phyloP scores from a whole-genome alignment of 2,113 vertebrate genomes.

The Carassius carassius region DNA sequence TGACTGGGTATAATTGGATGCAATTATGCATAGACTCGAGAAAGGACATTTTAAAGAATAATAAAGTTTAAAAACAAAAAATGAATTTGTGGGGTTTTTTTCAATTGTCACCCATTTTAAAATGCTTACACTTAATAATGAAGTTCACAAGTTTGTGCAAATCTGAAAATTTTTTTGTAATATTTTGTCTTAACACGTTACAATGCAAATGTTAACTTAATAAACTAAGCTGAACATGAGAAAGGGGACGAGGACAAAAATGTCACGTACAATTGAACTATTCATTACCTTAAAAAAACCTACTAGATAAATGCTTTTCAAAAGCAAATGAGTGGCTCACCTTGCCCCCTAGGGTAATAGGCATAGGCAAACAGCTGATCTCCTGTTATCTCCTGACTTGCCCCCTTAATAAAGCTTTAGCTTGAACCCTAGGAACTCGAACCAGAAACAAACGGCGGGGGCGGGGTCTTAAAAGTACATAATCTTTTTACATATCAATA shows the following conservation, averaged over 20 bases:
- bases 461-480: neutral
- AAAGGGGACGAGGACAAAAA: neutral
- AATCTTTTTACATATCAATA: neutral
- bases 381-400: neutral
- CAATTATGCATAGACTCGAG: neutral
- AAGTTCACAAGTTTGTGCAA: no score
- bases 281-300: neutral
- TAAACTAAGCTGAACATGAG: neutral
- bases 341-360: constrained; percentile 13
- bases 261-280: neutral
- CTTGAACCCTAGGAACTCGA: neutral
- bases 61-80: neutral
- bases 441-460: neutral
- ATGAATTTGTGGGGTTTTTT: no score
- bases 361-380: neutral
- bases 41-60: neutral
- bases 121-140: no score
- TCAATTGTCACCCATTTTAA: no score
- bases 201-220: no score
- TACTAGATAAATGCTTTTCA: neutral
- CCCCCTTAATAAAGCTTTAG: neutral
- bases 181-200: no score
- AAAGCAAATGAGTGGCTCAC: constrained; percentile 17
- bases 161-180: no score
- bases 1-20: constrained; percentile 4